These are phyloP conservation scores for Tenthredo livida DNA, from an alignment of 2,888 invertebrate genomes.

Conservation along the genomic window DNA sequence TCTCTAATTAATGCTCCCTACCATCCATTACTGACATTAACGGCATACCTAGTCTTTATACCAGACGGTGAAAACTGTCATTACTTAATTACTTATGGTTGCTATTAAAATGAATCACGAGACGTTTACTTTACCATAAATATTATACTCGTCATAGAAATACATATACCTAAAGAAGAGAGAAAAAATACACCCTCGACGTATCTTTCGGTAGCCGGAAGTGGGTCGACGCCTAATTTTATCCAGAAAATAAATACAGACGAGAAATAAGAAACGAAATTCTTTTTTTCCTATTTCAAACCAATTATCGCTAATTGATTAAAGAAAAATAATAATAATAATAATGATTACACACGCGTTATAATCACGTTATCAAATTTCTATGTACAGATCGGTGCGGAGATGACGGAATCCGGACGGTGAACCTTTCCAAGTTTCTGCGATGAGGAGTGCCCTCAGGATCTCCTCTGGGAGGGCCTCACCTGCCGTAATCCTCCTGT, in stretches of 20 bases:
- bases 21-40: slow-evolving; percentile 44
- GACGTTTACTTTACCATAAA: slow-evolving; percentile 52
- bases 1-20: slow-evolving; percentile 30
- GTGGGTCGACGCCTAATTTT: not conserved
- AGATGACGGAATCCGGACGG: slow-evolving; percentile 71
- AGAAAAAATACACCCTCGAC: not conserved
- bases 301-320: not conserved
- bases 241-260: not conserved
- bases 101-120: slow-evolving; percentile 50
- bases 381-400: slow-evolving; percentile 69
- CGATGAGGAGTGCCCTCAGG: slow-evolving; percentile 69
- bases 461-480: slow-evolving; percentile 70
- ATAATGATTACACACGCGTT: not conserved
- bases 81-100: slow-evolving; percentile 48
- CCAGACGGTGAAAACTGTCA: slow-evolving; percentile 38
- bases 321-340: not conserved
- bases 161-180: too few species aligned
- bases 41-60: slow-evolving; percentile 8
- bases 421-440: slow-evolving; percentile 73
- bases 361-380: not conserved
- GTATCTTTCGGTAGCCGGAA: slow-evolving; percentile 4
- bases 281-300: not conserved
- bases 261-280: not conserved
- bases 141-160: not conserved
- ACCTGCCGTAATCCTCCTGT: slow-evolving; percentile 66